phyloP scores from a whole-genome alignment of 2,113 vertebrate species.

The Gasterosteus nipponicus region DNA sequence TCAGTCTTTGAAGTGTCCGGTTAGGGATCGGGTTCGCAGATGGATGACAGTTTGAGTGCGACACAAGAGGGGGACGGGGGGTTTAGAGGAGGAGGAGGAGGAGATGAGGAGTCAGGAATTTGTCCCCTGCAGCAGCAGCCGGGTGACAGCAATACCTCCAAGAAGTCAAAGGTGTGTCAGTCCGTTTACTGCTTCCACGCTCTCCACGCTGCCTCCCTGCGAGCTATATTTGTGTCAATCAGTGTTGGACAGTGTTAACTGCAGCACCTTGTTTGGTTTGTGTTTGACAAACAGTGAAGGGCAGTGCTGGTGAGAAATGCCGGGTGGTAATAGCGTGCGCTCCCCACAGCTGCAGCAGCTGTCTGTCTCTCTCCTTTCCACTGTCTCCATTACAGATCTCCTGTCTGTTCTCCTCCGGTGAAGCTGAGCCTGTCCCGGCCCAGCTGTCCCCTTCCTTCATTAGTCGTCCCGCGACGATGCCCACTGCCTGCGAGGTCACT shows the following conservation, averaged over 20 bases:
- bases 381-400: slow-evolving; percentile 65
- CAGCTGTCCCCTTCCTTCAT: slow-evolving; percentile 76
- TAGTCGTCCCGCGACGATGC: slow-evolving; percentile 34
- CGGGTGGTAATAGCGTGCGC: slow-evolving; percentile 54
- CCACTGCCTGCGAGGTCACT: slow-evolving; percentile 43
- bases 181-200: slow-evolving; percentile 13
- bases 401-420: slow-evolving; percentile 46
- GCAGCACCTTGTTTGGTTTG: background rate
- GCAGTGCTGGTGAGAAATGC: slow-evolving; percentile 50
- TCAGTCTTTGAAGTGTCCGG: slow-evolving; percentile 59
- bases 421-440: slow-evolving; percentile 25
- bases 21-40: slow-evolving; percentile 46
- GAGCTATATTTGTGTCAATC: background rate
- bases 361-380: slow-evolving; percentile 61
- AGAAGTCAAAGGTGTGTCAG: slow-evolving; percentile 18
- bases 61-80: slow-evolving; percentile 9
- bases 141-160: slow-evolving; percentile 22
- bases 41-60: slow-evolving; percentile 59
- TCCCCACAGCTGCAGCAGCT: slow-evolving; percentile 70
- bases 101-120: slow-evolving; percentile 53
- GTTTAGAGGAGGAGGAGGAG: slow-evolving; percentile 1
- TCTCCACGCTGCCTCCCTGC: background rate
- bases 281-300: slow-evolving; percentile 22
- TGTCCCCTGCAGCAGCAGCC: slow-evolving; percentile 29
- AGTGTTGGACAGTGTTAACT: background rate